Evolutionary conservation across 2,797 vertebrate species (phyloP).

Genomic region (Hydrolagus colliei): DNA sequence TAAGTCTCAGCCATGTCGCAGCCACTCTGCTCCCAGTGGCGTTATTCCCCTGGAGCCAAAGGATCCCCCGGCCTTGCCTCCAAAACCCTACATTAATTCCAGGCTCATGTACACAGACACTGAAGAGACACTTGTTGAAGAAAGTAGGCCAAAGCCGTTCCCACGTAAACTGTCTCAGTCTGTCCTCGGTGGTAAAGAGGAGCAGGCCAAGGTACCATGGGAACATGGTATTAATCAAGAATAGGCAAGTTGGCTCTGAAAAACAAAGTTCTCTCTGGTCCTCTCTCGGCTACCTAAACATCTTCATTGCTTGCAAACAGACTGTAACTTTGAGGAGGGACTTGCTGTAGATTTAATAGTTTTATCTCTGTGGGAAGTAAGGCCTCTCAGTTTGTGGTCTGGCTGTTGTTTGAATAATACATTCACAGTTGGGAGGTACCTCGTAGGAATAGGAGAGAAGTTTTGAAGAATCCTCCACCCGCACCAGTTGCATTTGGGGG

Average conservation of each 20-base stretch:
- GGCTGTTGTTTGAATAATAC: not conserved
- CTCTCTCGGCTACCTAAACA: slow-evolving; percentile 49
- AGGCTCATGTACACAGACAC: slow-evolving; percentile 60
- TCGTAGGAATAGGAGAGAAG: not conserved
- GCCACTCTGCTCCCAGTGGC: slow-evolving; percentile 74
- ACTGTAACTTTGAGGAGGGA: not conserved
- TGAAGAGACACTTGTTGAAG: slow-evolving; percentile 74
- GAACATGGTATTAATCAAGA: slow-evolving; percentile 88
- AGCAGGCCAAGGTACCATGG: slow-evolving; percentile 84
- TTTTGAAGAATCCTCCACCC: not conserved
- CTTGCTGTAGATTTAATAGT: not conserved
- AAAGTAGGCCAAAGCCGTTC: slow-evolving; percentile 67
- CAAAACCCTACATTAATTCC: slow-evolving; percentile 75
- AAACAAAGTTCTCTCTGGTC: slow-evolving; percentile 37
- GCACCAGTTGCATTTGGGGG: not conserved
- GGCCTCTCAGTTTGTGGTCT: not conserved
- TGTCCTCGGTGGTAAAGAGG: slow-evolving; percentile 72
- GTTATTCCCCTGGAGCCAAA: slow-evolving; percentile 62
- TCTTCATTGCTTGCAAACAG: slow-evolving; percentile 36
- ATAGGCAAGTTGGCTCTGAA: slow-evolving; percentile 55
- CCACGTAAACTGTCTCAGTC: slow-evolving; percentile 81
- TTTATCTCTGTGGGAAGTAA: slow-evolving; percentile 39
- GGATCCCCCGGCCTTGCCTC: slow-evolving; percentile 81
- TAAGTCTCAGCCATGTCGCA: slow-evolving; percentile 76
- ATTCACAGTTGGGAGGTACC: not conserved